Base-by-base conservation (phyloP, 2,888 invertebrate genomes). In the Hoplodrina blanda region DNA sequence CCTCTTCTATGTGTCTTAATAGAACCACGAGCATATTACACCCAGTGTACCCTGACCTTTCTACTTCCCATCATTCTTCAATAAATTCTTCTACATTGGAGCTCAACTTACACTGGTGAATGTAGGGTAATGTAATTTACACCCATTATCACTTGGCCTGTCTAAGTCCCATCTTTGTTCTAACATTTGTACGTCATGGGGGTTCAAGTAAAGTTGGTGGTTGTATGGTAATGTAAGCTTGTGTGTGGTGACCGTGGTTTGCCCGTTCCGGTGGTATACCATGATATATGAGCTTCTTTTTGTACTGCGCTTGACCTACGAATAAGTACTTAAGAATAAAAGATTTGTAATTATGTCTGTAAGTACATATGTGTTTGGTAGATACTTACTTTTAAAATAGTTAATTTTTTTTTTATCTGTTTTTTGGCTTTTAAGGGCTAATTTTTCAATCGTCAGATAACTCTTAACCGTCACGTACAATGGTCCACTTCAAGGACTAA, bases 201-300 rank as follows among this genome's bases (percentile, higher is more conserved):
- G 71, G 88, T 69, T 88, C 89, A 83, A 46, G 67, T 56, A 80
- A 82, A 10, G 68, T 10, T 89, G 90, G 93, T 84, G 57, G 46
- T 10, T 65, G 69, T 73, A 73, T 78, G 86, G 92, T 92, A 92
- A 93, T 87, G 87, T 86, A 89, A 88, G 88, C 91, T 91, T 73
- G 85, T 86, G 88, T 90, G 89, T 87, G 90, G 90, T 91, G 90
- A 87, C 89, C 90, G 92, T 89, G 90, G 91, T 90, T 88, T 85
- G 88, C 59, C 81, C 94, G 94, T 94, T 94, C 94, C 94, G 94
- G 94, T 93, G 91, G 89, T 88, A 87, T 89, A 80, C 85, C 89
- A 82, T 90, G 94, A 93, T 86, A 94, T 90, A 92, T 88, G 94
- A 92, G 87, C 89, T 78, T 86, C 88, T 88, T 88, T 89, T 88